Conservation (phyloP, 2,888 invertebrate genomes). For the Acronicta leporina region DNA sequence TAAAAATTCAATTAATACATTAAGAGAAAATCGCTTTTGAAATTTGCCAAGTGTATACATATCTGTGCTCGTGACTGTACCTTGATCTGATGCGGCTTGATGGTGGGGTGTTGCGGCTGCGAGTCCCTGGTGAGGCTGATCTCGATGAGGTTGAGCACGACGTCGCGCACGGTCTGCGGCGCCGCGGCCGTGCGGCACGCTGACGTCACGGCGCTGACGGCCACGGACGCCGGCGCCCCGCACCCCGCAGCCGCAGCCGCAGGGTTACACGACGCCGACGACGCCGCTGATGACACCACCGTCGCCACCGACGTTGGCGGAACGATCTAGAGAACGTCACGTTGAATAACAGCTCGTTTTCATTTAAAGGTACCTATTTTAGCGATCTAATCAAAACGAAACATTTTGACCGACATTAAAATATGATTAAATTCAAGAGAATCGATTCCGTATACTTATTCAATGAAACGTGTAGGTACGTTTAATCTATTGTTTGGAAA, state of each 20-base stretch:
- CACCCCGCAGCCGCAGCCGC: slow-evolving; percentile 58
- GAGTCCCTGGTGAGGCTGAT: slow-evolving; percentile 92
- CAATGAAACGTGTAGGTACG: too few relatives aligned
- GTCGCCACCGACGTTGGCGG: slow-evolving; percentile 71
- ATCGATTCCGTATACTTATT: too few relatives aligned
- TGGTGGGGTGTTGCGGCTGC: slow-evolving; percentile 77
- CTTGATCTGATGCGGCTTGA: slow-evolving; percentile 72
- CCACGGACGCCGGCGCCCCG: slow-evolving; percentile 71
- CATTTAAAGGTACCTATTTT: too few relatives aligned
- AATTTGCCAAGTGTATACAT: too few relatives aligned
- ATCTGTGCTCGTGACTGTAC: too few relatives aligned
- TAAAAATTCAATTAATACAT: too few relatives aligned
- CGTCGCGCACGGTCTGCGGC: slow-evolving; percentile 94
- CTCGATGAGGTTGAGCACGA: slow-evolving; percentile 95
- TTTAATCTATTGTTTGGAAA: too few relatives aligned
- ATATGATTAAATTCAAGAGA: too few relatives aligned
- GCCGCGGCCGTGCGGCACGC: slow-evolving; percentile 68
- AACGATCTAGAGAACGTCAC: slow-evolving; percentile 45
- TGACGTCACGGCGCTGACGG: slow-evolving; percentile 48
- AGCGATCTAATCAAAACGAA: too few relatives aligned
- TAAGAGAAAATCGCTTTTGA: too few relatives aligned
- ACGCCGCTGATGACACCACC: slow-evolving; percentile 72
- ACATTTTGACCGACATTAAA: too few relatives aligned
- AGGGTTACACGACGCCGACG: slow-evolving; percentile 53
- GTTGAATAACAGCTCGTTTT: neutral